A percentile compares a stretch with the other conserved stretches of the same genome.
Conservation (phyloP, 2,797 vertebrate genomes). For the Scleropages formosus region DNA sequence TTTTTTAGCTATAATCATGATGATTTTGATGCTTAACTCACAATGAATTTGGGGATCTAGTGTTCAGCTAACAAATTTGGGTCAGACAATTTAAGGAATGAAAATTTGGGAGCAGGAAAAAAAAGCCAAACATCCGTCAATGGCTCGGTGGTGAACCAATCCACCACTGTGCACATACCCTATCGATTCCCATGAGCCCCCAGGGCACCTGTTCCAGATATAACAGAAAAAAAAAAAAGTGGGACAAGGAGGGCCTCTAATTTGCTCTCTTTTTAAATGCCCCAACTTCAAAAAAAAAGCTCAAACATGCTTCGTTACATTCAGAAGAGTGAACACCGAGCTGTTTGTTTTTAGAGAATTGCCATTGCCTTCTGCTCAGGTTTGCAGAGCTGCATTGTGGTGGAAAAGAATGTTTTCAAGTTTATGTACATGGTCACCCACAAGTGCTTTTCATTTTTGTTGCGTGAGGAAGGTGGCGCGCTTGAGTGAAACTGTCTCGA, state of each 20-base stretch:
- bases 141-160: conserved; percentile 42
- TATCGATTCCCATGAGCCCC: conserved; percentile 47
- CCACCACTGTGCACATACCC: conserved; percentile 41
- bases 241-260: conserved; percentile 31
- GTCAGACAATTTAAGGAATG: conserved; percentile 50
- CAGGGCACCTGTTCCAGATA: conserved; percentile 49
- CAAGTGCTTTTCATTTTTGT: background rate
- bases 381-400: background rate
- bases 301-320: conserved; percentile 13
- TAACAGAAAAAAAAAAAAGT: conserved; percentile 38
- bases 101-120: conserved; percentile 38
- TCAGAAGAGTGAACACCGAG: conserved; percentile 9
- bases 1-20: background rate
- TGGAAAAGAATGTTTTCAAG: background rate
- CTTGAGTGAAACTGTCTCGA: background rate
- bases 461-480: background rate
- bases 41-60: conserved; percentile 39
- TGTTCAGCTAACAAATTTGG: conserved; percentile 54
- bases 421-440: background rate
- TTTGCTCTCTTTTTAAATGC: conserved; percentile 22
- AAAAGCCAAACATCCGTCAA: conserved; percentile 37
- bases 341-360: conserved; percentile 20
- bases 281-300: background rate
- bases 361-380: background rate
- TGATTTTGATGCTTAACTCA: conserved; percentile 1